Conservation (phyloP, 2,113 vertebrate genomes). For the Ancistrus triradiatus region DNA sequence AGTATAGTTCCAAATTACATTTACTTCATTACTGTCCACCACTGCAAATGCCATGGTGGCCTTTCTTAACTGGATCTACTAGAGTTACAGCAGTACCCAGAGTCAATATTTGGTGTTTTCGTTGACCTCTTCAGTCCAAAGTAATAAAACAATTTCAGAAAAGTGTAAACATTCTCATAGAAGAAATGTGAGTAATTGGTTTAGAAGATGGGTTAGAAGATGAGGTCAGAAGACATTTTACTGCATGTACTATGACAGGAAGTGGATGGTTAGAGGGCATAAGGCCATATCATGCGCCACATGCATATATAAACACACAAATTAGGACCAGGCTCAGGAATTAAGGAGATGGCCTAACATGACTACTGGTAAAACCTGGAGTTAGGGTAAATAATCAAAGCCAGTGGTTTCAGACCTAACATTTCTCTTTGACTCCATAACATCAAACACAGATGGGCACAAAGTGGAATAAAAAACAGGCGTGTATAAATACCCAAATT, state of each 20-base stretch:
- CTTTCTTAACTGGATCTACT: conserved; percentile 24
- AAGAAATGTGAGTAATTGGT: too few relatives aligned
- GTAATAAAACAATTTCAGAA: conserved; percentile 21
- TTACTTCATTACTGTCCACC: too few relatives aligned
- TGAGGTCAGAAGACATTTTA: conserved; percentile 12
- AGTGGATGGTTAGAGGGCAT: background rate
- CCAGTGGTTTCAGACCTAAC: too few relatives aligned
- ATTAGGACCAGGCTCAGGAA: conserved; percentile 30
- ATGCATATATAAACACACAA: conserved; percentile 37
- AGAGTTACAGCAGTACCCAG: conserved; percentile 28
- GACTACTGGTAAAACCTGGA: too few relatives aligned
- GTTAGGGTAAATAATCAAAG: too few relatives aligned
- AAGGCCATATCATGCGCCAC: conserved; percentile 14
- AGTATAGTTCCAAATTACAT: too few relatives aligned
- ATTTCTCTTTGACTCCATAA: too few relatives aligned
- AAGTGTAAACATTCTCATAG: conserved; percentile 4
- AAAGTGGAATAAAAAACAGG: too few relatives aligned
- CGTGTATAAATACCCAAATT: too few relatives aligned
- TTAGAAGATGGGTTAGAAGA: too few relatives aligned
- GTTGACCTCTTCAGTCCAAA: conserved; percentile 34
- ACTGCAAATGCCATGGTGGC: too few relatives aligned
- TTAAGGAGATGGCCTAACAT: background rate
- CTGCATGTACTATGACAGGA: background rate
- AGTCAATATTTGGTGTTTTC: conserved; percentile 34
- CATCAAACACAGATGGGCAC: too few relatives aligned